These are phyloP conservation scores for Sus cebifrons DNA, from an alignment of 2,797 vertebrate genomes.

Conservation along the genomic window DNA sequence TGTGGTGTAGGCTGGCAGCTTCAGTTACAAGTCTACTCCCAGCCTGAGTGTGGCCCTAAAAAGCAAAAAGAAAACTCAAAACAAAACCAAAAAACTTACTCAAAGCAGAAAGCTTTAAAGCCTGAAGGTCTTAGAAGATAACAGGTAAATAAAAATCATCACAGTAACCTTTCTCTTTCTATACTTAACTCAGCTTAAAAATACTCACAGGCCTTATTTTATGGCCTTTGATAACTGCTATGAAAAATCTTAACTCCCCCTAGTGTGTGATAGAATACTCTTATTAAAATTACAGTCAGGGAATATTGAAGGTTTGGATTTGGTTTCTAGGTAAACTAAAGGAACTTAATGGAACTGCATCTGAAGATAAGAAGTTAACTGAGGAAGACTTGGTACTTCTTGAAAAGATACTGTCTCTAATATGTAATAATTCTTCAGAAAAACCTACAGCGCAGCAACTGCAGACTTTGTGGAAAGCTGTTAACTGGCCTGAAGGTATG, in stretches of 20 bases:
- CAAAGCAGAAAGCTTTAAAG: not conserved
- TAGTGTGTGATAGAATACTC: not conserved
- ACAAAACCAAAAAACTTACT: not conserved
- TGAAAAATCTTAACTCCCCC: slow-evolving; percentile 30
- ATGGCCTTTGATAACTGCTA: slow-evolving; percentile 30
- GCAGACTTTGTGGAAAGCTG: slow-evolving; percentile 95
- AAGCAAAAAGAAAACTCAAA: too few relatives aligned
- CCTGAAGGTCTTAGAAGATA: slow-evolving; percentile 42
- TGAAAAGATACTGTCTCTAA: slow-evolving; percentile 92
- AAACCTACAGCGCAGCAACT: slow-evolving; percentile 94
- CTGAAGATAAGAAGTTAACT: slow-evolving; percentile 94
- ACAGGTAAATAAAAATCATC: slow-evolving; percentile 29
- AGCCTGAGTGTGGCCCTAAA: too few relatives aligned
- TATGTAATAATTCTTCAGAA: slow-evolving; percentile 91
- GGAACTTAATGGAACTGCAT: slow-evolving; percentile 94
- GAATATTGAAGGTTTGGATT: slow-evolving; percentile 69
- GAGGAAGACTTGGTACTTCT: slow-evolving; percentile 94
- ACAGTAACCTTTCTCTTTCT: slow-evolving; percentile 8
- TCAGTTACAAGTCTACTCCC: too few relatives aligned
- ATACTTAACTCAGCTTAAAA: not conserved
- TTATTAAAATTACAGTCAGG: slow-evolving; percentile 40
- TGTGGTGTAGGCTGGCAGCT: too few relatives aligned
- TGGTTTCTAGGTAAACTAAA: slow-evolving; percentile 95
- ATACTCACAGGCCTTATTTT: not conserved
- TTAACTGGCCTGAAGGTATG: slow-evolving; percentile 98